Evolutionary conservation across 1,140 invertebrate species (phyloP).

Genomic region (Musca domestica): DNA sequence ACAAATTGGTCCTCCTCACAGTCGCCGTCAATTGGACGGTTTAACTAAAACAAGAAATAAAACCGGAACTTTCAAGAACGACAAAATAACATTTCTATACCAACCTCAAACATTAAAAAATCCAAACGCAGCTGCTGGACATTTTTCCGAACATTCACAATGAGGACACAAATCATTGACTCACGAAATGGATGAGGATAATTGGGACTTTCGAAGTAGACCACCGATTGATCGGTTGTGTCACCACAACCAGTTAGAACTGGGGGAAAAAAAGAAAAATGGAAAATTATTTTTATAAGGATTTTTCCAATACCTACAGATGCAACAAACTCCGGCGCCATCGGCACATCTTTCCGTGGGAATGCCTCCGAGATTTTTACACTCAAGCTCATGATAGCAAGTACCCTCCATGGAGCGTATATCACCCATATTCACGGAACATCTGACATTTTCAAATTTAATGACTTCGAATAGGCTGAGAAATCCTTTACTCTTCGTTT

Average conservation of each 20-base stretch:
- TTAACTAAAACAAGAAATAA: constrained; percentile 56
- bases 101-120: constrained; percentile 68
- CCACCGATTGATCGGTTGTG: constrained; percentile 56
- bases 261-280: constrained; percentile 46
- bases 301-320: constrained; percentile 61
- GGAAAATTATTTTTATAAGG: background rate
- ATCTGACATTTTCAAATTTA: constrained; percentile 66
- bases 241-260: constrained; percentile 62
- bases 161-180: constrained; percentile 61
- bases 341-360: constrained; percentile 68
- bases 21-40: constrained; percentile 64
- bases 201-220: constrained; percentile 63
- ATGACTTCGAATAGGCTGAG: constrained; percentile 72
- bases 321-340: constrained; percentile 73
- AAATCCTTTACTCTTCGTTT: constrained; percentile 55
- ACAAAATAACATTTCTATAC: background rate
- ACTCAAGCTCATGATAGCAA: constrained; percentile 68
- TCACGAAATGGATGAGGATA: constrained; percentile 54
- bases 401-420: constrained; percentile 57
- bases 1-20: constrained; percentile 69
- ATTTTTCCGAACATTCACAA: constrained; percentile 61
- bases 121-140: constrained; percentile 69
- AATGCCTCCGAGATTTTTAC: constrained; percentile 61
- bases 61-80: background rate
- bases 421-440: constrained; percentile 54